These are phyloP conservation scores for Nettapus auritus DNA, from an alignment of 2,113 vertebrate genomes.

Conservation along the genomic window DNA sequence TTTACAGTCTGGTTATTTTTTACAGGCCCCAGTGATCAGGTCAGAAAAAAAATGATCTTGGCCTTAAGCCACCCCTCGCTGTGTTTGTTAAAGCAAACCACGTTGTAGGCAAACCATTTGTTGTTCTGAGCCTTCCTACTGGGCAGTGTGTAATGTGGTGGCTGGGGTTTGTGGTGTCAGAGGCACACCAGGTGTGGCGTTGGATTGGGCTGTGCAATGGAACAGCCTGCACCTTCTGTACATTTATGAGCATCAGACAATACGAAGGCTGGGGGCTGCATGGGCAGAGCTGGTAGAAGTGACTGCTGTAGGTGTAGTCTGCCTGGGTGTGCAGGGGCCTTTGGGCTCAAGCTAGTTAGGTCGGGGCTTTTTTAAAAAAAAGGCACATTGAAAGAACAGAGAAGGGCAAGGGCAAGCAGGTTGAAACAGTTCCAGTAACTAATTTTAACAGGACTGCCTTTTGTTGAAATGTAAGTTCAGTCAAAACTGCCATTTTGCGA, in stretches of 20 bases:
- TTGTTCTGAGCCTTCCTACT: not conserved
- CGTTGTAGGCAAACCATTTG: not conserved
- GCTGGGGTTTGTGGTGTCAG: not conserved
- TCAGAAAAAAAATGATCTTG: not conserved
- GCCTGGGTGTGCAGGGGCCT: not conserved
- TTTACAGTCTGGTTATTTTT: not conserved
- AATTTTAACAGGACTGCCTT: rapidly evolving
- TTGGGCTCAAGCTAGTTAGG: too few species aligned
- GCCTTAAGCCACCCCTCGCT: not conserved
- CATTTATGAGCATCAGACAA: not conserved
- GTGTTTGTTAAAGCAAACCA: not conserved
- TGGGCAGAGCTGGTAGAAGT: too few species aligned
- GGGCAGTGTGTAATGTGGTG: rapidly evolving
- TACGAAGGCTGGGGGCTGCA: not conserved
- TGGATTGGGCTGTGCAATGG: not conserved
- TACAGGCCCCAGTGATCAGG: not conserved
- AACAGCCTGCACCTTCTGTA: too few species aligned
- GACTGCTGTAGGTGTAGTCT: rapidly evolving
- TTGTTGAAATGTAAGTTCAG: not conserved
- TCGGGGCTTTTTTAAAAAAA: not conserved
- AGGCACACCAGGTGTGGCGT: rapidly evolving
- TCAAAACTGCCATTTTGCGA: not conserved
- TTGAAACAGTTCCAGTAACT: too few species aligned
- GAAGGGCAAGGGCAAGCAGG: not conserved
- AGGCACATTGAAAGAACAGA: not conserved